These are phyloP conservation scores for Rhadinocentrus ornatus DNA, from an alignment of 2,797 vertebrate species.

Conservation along the genomic window DNA sequence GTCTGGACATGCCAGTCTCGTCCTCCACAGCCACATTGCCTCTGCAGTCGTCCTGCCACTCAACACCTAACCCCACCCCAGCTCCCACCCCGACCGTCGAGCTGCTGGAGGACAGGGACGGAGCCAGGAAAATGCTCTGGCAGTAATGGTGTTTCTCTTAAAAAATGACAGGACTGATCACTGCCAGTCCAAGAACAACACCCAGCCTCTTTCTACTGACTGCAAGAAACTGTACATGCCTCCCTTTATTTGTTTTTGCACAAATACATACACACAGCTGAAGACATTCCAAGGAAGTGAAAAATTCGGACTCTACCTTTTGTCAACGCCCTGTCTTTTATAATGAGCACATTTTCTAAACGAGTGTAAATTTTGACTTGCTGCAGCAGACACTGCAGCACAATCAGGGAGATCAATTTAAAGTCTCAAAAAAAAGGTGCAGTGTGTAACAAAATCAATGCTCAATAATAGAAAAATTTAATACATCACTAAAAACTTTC, in stretches of 20 bases:
- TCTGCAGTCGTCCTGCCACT: slow-evolving; percentile 68
- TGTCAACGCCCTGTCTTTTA: neutral
- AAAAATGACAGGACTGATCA: slow-evolving; percentile 19
- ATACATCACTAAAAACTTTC: no score
- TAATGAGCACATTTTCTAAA: slow-evolving; percentile 35
- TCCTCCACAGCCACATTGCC: slow-evolving; percentile 76
- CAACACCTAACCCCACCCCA: slow-evolving; percentile 62
- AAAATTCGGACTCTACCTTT: slow-evolving; percentile 11
- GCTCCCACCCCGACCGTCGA: slow-evolving; percentile 58
- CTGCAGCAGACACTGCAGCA: slow-evolving; percentile 49
- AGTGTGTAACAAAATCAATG: neutral
- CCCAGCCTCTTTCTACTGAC: slow-evolving; percentile 41
- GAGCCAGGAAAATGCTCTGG: slow-evolving; percentile 71
- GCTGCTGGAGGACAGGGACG: slow-evolving; percentile 67
- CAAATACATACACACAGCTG: slow-evolving; percentile 41
- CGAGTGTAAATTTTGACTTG: neutral
- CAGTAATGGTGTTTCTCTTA: slow-evolving; percentile 56
- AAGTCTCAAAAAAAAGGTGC: neutral
- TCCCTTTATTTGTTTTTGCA: slow-evolving; percentile 49
- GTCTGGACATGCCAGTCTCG: slow-evolving; percentile 73
- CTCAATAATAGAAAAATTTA: no score
- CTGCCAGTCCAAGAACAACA: slow-evolving; percentile 23
- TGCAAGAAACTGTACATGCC: slow-evolving; percentile 30
- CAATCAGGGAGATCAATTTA: slow-evolving; percentile 53
- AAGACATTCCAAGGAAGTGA: slow-evolving; percentile 50